Evolutionary conservation across 2,797 vertebrate species (phyloP).

Genomic region (Intellagama lesueurii): DNA sequence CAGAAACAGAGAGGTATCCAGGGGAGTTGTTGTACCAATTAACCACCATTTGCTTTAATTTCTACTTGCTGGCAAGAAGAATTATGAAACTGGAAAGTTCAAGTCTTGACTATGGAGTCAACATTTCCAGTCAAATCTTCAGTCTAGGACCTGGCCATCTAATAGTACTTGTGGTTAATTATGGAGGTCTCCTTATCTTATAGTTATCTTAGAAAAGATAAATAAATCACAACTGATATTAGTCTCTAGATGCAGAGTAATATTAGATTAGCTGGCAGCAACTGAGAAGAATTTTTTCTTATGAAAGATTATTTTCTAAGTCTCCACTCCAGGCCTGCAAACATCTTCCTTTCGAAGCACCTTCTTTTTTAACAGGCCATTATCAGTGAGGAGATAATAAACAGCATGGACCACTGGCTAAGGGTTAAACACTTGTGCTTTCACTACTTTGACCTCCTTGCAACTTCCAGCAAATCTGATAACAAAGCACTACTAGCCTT

Average conservation of each 20-base stretch:
- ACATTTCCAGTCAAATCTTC: neutral
- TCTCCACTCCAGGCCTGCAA: slow-evolving; percentile 13
- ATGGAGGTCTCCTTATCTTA: neutral
- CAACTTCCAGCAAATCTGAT: neutral
- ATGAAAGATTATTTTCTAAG: slow-evolving; percentile 16
- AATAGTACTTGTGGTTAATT: neutral
- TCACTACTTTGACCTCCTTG: neutral
- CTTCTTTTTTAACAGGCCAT: slow-evolving; percentile 5
- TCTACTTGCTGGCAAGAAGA: neutral
- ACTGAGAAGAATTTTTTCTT: slow-evolving; percentile 14
- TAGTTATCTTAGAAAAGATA: slow-evolving; percentile 11
- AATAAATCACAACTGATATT: neutral
- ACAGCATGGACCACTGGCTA: neutral
- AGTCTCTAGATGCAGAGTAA: neutral
- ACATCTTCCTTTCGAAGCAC: slow-evolving; percentile 11
- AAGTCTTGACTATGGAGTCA: neutral
- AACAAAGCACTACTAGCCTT: neutral
- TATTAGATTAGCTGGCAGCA: slow-evolving; percentile 11
- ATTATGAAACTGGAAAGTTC: neutral
- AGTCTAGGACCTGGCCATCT: neutral
- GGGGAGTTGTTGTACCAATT: neutral
- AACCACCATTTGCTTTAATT: neutral
- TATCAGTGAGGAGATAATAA: slow-evolving; percentile 23
- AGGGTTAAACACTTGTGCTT: neutral
- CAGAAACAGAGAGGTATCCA: no score